Conservation (phyloP, 2,888 invertebrate species). For the Trachelus stipa region DNA sequence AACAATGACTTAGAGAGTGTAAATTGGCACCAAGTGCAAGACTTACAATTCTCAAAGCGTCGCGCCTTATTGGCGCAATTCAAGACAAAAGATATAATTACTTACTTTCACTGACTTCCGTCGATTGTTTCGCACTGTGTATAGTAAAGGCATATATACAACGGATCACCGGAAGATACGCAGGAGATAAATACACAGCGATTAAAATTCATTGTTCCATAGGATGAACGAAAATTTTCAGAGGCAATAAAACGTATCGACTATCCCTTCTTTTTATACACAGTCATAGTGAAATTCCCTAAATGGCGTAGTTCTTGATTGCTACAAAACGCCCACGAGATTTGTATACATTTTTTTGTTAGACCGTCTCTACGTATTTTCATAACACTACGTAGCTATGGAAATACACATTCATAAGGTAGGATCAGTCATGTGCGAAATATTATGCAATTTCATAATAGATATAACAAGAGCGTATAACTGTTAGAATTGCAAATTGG, state of each 20-base stretch:
- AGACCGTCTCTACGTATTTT: background rate
- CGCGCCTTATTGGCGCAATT: slow-evolving; percentile 3
- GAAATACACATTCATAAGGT: background rate
- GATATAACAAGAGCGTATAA: background rate
- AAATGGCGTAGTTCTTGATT: background rate
- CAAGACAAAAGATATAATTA: slow-evolving; percentile 8
- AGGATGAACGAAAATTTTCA: background rate
- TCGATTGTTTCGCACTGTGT: slow-evolving; percentile 19
- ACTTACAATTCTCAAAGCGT: background rate
- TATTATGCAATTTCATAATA: background rate
- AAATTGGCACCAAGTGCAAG: background rate
- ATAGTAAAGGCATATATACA: background rate
- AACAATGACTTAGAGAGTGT: background rate
- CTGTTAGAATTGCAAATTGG: background rate
- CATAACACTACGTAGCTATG: background rate
- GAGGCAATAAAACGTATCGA: background rate
- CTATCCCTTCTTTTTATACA: background rate
- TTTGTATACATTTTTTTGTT: background rate
- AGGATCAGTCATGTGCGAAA: background rate
- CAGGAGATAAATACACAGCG: slow-evolving; percentile 7
- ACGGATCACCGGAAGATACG: background rate
- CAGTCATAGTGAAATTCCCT: background rate
- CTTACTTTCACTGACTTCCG: slow-evolving; percentile 31
- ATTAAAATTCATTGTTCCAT: background rate
- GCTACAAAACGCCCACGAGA: background rate